phyloP scores from a whole-genome alignment of 1,140 invertebrate genomes.

The Hypsibius dujardini region DNA sequence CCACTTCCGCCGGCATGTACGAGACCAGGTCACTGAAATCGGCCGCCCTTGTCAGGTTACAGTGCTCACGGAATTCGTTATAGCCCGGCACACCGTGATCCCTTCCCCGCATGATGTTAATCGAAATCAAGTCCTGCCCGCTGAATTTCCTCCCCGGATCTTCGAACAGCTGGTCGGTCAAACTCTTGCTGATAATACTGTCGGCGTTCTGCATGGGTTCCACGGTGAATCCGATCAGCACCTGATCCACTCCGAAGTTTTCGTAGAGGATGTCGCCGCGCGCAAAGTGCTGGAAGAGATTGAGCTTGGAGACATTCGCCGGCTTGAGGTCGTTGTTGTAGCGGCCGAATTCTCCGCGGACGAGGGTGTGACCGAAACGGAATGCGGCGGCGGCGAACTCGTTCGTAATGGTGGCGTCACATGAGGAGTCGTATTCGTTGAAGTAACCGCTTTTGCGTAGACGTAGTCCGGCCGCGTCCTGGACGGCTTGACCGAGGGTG shows the following conservation, averaged over 20 bases:
- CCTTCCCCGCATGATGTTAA: constrained; percentile 33
- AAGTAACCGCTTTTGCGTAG: constrained; percentile 28
- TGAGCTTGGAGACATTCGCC: background rate
- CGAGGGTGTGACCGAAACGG: constrained; percentile 46
- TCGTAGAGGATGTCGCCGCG: background rate
- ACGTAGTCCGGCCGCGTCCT: constrained; percentile 23
- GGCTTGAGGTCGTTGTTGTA: background rate
- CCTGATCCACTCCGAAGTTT: background rate
- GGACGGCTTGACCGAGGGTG: background rate
- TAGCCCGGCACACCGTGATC: constrained; percentile 33
- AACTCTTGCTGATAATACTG: constrained; percentile 19
- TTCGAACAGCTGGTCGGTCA: constrained; percentile 73
- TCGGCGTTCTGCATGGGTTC: background rate
- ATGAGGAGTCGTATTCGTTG: constrained; percentile 29
- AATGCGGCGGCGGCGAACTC: constrained; percentile 39
- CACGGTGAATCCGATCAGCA: background rate
- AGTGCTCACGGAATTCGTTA: constrained; percentile 23
- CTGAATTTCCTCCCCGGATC: constrained; percentile 44
- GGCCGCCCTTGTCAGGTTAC: constrained; percentile 34
- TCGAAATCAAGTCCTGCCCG: constrained; percentile 32
- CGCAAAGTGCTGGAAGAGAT: background rate
- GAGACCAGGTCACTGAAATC: constrained; percentile 1
- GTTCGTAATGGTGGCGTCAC: constrained; percentile 34
- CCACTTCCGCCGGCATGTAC: background rate
- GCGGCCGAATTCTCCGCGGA: constrained; percentile 29